Base-by-base conservation (phyloP, 2,888 invertebrate species). In the Catocala sponsa region DNA sequence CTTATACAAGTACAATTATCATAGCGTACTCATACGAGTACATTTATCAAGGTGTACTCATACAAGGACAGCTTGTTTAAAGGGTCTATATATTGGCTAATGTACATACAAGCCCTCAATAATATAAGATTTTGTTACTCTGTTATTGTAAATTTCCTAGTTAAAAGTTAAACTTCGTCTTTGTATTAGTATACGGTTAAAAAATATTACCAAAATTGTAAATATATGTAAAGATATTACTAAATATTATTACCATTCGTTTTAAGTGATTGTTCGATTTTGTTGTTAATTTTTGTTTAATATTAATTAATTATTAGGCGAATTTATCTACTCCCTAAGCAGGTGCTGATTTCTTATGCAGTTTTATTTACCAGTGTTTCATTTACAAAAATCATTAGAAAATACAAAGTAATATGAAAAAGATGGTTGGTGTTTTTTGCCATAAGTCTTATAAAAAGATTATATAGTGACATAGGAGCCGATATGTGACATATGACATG, bases 201-300 rank as follows among this genome's bases (percentile, higher is more conserved):
- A 89, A 83, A 81, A 88, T 78, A 79, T 85, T 91, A 94, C 93
- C 93, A 94, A 85, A 92, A 93, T 89, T 94, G 94, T 94, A 94
- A 91, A 94, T 94, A 93, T 78, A 80, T 93, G 94, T 94, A 94
- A 92, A 94, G 93, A 93, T 94, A 94, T 94, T 94, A 94, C 88
- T 91, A 93, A 91, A 92, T 90, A 91, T 91, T 94, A 94, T 94
- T 94, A 94, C 94, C 94, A 94, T 92, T 93, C 83, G 91, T 93
- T 91, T 83, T 88, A 92, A 92, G 92, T 87, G 85, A 91, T 92
- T 92, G 92, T 94, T 93, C 92, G 87, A 90, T 89, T 91, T 92
- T 92, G 90, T 94, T 94, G 91, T 92, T 91, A 89, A 85, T 91
- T 78, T 92, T 93, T 92, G 88, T 91, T 92, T 91, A 88, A 87